Evolutionary conservation across 2,797 vertebrate genomes (phyloP), one percentile per base, ranked within the genome.

Genomic region (Enteromius fasciolatus): DNA sequence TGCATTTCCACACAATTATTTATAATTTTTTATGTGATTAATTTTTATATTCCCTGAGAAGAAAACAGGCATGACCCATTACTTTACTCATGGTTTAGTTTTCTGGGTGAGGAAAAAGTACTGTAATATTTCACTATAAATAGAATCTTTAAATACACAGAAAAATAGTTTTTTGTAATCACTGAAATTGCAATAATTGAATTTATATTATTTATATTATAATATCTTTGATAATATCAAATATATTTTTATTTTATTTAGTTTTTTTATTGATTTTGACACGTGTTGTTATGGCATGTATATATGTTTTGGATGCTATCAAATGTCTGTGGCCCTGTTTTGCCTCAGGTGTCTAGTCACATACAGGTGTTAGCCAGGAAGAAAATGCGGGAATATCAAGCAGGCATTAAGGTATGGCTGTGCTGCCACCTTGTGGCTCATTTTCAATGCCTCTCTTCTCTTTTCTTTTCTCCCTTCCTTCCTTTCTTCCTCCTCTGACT

Each of bases 321-420:
- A 77, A 83, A 69, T 76, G 64, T 82, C 20, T 83, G 79, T 72
- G 76, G 68, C 46, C 44, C 28, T 81, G 36, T 84, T 66, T 81
- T 68, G 15, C 90, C 67, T 88, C 92, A 98, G 97, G 97, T 98
- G 94, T 98, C 97, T 96, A 98, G 97, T 96, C 97, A 98, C 94
- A 98, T 98, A 93, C 97, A 98, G 95, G 97, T 98, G 95, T 96
- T 98, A 96, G 97, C 97, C 89, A 96, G 97, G 94, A 98, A 98
- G 96, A 97, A 97, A 94, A 97, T 98, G 91, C 96, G 97, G 92
- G 97, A 98, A 94, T 98, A 98, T 95, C 97, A 98, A 95, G 95
- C 96, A 88, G 97, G 97, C 95, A 98, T 98, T 93, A 98, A 98
- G 97, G 97, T 98, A 97, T 12, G 78, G 31, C 33, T 76, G 33